Evolutionary conservation across 2,113 vertebrate genomes (phyloP).

Genomic region (Notechis scutatus): DNA sequence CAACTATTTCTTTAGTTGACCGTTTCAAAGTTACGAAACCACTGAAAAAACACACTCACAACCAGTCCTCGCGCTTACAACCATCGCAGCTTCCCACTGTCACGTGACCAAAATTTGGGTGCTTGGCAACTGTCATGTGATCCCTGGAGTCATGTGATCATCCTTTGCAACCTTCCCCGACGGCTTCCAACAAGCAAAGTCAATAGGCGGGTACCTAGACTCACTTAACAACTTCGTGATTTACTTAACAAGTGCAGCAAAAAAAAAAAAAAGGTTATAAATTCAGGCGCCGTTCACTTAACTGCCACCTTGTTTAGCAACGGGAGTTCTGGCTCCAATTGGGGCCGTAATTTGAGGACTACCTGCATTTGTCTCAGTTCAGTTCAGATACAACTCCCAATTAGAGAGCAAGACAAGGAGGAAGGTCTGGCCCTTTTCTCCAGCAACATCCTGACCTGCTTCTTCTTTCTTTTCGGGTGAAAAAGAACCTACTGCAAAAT

Average conservation of each 20-base stretch:
- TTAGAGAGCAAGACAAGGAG: not conserved
- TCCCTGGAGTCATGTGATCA: not conserved
- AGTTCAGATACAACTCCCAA: accelerated
- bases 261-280: not conserved
- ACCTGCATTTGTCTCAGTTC: not conserved
- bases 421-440: accelerated
- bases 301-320: not conserved
- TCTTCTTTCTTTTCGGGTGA: not conserved
- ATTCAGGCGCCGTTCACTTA: not conserved
- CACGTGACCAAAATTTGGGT: not conserved
- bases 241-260: not conserved
- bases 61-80: not conserved
- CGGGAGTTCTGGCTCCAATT: not conserved
- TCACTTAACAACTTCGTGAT: not conserved
- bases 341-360: not conserved
- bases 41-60: not conserved
- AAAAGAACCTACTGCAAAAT: not conserved
- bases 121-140: not conserved
- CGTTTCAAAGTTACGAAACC: not conserved
- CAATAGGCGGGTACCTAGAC: not conserved
- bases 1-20: not conserved
- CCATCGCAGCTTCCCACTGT: not conserved
- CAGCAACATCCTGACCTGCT: not conserved
- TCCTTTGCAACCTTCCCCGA: not conserved
- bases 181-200: not conserved